Base-by-base conservation (phyloP, 1,140 invertebrate species). In the Sweltsa coloradensis region DNA sequence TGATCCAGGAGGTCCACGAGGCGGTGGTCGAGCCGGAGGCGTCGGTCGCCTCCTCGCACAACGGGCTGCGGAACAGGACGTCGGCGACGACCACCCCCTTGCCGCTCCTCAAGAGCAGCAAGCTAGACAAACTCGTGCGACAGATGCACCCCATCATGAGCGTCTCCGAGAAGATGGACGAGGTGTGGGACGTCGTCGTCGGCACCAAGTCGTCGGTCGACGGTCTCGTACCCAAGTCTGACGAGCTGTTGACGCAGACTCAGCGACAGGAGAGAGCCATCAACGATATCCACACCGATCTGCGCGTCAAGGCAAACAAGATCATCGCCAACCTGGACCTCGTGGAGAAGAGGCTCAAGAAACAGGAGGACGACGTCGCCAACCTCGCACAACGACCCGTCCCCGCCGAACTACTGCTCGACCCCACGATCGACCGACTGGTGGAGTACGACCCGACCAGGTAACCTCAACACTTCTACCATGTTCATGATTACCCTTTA, bases 121-220 rank as follows among this genome's bases (percentile, higher is more conserved):
- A 88, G 67, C 75, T 88, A 50, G 84, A 88, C 63, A 74, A 71
- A 11, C 65, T 88, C 1, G 78, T 83, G 0, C 75, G 82, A 50
- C 80, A 85, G 65, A 87, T 87, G 59, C 75, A 79, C 49, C 85
- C 86, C 0, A 84, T 89, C 63, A 74, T 86, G 36, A 81, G 76
- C n/a, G 84, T 89, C 1, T 85, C 83, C 0, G 83, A 85, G 58
- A 89, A 89, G 64, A 89, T 89, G 83, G 85, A 89, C 53, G 82
- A 89, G 66, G 83, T 89, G 4, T 89, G 85, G 85, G 81, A 85
- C 56, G 83, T 89, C 13, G 82, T 89, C 16, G 83, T 89, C 4
- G 85, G 85, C 2, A 89, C 85, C 1, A 89, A 89, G 60, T 85
- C 78, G 53, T 85, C 84, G 0, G 83, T 89, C 5, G 85, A 89